Conservation (phyloP, 2,113 vertebrate genomes). For the Philantomba maxwellii region DNA sequence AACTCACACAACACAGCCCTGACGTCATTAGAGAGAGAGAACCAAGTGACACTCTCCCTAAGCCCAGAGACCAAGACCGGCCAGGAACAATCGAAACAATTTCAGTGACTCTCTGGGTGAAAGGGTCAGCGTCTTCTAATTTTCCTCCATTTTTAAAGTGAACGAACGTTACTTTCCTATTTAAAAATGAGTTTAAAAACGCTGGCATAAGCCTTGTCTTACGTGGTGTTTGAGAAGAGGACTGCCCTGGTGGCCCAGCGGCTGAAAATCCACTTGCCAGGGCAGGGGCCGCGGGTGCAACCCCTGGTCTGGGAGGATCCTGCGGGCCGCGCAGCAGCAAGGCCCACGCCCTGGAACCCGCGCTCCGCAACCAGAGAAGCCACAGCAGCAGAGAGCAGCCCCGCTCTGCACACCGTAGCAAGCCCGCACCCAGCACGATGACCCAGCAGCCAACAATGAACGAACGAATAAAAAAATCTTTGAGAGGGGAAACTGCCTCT, state of each 20-base stretch:
- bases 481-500: neutral
- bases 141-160: neutral
- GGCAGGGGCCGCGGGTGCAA: neutral
- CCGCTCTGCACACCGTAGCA: neutral
- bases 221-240: neutral
- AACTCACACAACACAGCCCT: too few relatives aligned
- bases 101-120: neutral
- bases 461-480: rapidly evolving
- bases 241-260: neutral
- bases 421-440: neutral
- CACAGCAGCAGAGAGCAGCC: neutral
- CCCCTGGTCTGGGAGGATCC: neutral
- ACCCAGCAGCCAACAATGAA: neutral
- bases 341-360: neutral
- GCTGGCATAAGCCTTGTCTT: neutral
- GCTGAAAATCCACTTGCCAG: neutral
- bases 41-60: rapidly evolving
- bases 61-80: rapidly evolving
- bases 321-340: rapidly evolving
- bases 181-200: neutral
- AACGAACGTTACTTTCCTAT: neutral
- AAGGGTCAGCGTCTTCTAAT: too few relatives aligned
- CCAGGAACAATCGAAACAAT: rapidly evolving
- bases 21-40: neutral
- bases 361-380: rapidly evolving